These are phyloP conservation scores for Chelonus formosanus DNA, from an alignment of 2,888 invertebrate genomes.

Conservation along the genomic window DNA sequence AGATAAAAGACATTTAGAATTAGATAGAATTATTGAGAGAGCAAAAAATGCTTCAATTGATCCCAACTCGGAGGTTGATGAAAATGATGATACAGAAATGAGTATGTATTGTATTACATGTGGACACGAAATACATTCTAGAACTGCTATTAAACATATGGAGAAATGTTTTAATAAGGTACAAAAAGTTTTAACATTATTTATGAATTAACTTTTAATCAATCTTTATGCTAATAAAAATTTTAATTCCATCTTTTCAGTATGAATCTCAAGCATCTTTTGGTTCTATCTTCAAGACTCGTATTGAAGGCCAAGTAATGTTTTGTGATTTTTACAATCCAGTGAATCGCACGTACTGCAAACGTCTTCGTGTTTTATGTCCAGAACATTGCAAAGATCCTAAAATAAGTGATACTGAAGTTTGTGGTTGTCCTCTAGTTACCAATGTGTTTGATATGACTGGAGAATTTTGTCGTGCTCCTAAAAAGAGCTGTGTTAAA, in stretches of 20 bases:
- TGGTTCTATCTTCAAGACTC: conserved; percentile 92
- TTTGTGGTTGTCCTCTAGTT: conserved; percentile 93
- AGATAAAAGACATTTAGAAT: conserved; percentile 78
- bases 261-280: conserved; percentile 97
- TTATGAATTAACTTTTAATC: no score
- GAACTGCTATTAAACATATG: conserved; percentile 94
- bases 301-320: conserved; percentile 95
- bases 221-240: no score
- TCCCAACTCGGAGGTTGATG: conserved; percentile 69
- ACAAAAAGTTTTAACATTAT: conserved; percentile 15
- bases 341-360: conserved; percentile 91
- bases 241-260: conserved; percentile 59
- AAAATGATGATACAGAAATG: conserved; percentile 76
- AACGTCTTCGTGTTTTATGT: conserved; percentile 91
- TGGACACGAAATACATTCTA: conserved; percentile 93
- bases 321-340: conserved; percentile 97
- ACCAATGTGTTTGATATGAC: conserved; percentile 84
- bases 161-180: conserved; percentile 96
- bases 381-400: conserved; percentile 97
- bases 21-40: conserved; percentile 82
- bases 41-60: conserved; percentile 79
- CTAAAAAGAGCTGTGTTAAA: conserved; percentile 89
- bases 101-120: conserved; percentile 97
- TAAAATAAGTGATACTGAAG: conserved; percentile 85
- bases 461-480: conserved; percentile 86